A percentile compares a stretch with the other conserved stretches of the same genome.
Conservation (phyloP, 2,797 vertebrate genomes). For the Diceros bicornis region DNA sequence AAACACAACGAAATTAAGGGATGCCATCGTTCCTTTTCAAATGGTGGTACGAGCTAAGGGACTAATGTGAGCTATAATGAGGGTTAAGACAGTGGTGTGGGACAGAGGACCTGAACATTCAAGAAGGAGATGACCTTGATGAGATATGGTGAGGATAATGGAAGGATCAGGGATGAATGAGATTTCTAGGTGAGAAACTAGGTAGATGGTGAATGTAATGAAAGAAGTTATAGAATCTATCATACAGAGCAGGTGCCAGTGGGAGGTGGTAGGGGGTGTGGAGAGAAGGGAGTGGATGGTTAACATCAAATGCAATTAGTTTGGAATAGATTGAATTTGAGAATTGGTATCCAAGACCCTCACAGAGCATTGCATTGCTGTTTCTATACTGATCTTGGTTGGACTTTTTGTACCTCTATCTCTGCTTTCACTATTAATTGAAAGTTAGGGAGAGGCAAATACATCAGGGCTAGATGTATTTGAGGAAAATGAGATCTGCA, state of each 20-base stretch:
- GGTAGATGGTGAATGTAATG: background rate
- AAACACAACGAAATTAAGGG: background rate
- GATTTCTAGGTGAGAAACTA: background rate
- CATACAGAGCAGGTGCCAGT: background rate
- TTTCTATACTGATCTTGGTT: background rate
- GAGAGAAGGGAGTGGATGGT: background rate
- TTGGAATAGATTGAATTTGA: background rate
- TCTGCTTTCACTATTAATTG: constrained; percentile 26
- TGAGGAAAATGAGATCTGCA: background rate
- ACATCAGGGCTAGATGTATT: background rate
- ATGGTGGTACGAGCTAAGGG: background rate
- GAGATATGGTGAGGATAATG: background rate
- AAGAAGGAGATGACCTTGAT: background rate
- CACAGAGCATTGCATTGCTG: background rate
- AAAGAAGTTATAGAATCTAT: background rate
- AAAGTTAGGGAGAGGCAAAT: background rate
- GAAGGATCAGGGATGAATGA: background rate
- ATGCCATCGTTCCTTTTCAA: background rate
- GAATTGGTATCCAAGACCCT: background rate
- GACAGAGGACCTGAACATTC: background rate
- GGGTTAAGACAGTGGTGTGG: background rate
- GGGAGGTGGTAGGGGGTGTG: background rate
- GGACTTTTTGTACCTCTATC: background rate
- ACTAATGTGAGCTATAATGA: background rate
- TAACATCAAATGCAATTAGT: background rate